These are phyloP conservation scores for Sinhomidia bicolor DNA, from an alignment of 2,888 invertebrate species.

Conservation along the genomic window DNA sequence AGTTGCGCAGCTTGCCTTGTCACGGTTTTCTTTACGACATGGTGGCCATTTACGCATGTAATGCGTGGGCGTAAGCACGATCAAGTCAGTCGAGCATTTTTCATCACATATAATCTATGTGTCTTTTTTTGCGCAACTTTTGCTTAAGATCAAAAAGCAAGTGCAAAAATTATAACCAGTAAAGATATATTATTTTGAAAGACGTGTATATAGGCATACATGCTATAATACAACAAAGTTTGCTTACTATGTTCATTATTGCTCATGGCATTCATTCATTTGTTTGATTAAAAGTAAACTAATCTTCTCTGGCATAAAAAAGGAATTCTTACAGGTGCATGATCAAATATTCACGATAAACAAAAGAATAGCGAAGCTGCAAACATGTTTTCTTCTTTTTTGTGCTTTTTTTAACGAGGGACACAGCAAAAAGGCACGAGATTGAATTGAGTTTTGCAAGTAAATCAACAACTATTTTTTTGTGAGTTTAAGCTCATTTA, in stretches of 20 bases:
- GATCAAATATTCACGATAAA: neutral
- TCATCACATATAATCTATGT: too few relatives aligned
- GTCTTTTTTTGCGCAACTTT: too few relatives aligned
- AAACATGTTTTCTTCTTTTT: neutral
- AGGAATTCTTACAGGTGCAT: conserved; percentile 22
- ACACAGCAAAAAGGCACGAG: neutral
- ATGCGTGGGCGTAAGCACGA: neutral
- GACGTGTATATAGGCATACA: too few relatives aligned
- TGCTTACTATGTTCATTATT: neutral
- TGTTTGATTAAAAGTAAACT: neutral
- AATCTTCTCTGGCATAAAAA: too few relatives aligned
- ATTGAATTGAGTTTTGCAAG: neutral
- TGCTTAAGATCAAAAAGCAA: too few relatives aligned
- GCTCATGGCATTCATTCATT: conserved; percentile 9
- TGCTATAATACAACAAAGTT: too few relatives aligned
- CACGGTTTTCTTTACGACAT: too few relatives aligned
- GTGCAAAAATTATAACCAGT: too few relatives aligned
- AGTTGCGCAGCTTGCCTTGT: neutral
- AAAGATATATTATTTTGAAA: too few relatives aligned
- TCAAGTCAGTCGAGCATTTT: neutral
- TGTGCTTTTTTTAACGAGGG: neutral
- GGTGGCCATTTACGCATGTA: conserved; percentile 16
- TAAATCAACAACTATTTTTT: neutral
- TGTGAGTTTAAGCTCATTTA: neutral
- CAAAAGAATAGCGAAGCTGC: neutral